Evolutionary conservation across 1,140 invertebrate genomes (phyloP), one percentile per base, ranked within the genome.

Genomic region (Brachionus sp.): DNA sequence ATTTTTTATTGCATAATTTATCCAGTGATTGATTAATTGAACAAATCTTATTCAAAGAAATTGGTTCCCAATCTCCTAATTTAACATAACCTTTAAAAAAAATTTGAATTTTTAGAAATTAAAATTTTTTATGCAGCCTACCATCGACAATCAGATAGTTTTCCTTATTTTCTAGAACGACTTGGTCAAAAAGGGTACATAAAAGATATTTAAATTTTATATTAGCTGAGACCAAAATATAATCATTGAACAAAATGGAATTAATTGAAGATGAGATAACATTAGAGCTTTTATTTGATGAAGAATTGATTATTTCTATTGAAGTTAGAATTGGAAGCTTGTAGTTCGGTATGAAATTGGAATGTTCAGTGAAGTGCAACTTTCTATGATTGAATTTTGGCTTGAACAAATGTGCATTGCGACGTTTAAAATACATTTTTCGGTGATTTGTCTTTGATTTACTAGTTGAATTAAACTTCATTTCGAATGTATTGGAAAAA

Each of bases 171-270:
- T 37, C 12, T 12, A 80, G 5, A 66, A 44, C 13, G 23, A 57
- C 16, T 37, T 66, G 29, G 35, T 80, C 50, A 29, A 62, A 80
- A 7, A 80, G 19, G 10, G 77, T 80, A n/a, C n/a, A 44, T 37
- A 80, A 33, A 39, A 80, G 29, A 42, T 66, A 66, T 64, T 80
- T 66, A 16, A 62, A 80, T 62, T 80, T 80, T 6, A 25, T 66
- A 6, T 80, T 80, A 12, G 77, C 25, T 62, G 77, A 66, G 16
- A 80, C 57, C 35, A 80, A 23, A 16, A 80, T 23, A 44, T 80
- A 80, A 66, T 80, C 77, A 7, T 80, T 80, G 35, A 80, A 66
- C 10, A 78, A 46, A 78, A 29, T 50, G 33, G 66, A 70, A 70
- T 70, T 70, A 7, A 3, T 19, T 10, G 66, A 37, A 37, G 66